These are phyloP conservation scores for Polydrusus cervinus DNA, from an alignment of 2,888 invertebrate genomes.

Conservation along the genomic window DNA sequence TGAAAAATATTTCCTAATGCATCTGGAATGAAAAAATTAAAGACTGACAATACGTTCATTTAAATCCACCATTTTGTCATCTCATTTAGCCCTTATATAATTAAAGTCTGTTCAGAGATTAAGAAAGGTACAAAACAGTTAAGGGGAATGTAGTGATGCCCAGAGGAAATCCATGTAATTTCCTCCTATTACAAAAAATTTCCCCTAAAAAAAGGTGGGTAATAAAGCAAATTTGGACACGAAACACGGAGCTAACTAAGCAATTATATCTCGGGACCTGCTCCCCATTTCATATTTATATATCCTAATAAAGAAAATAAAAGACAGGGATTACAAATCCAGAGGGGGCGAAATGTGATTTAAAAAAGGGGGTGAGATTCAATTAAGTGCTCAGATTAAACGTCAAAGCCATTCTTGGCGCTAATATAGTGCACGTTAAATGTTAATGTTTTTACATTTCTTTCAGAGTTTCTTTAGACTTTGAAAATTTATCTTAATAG, in stretches of 20 bases:
- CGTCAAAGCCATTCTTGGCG: constrained; percentile 67
- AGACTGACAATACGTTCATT: neutral
- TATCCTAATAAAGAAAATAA: constrained; percentile 69
- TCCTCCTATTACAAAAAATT: constrained; percentile 38
- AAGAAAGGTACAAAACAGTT: constrained; percentile 18
- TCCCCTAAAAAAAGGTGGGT: constrained; percentile 38
- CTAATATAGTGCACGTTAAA: constrained; percentile 63
- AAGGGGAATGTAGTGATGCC: constrained; percentile 37
- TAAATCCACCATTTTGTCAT: constrained; percentile 1
- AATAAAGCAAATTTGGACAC: constrained; percentile 60
- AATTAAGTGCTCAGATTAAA: constrained; percentile 70
- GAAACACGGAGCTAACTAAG: constrained; percentile 63
- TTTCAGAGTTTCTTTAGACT: neutral
- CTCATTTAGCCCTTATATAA: constrained; percentile 7
- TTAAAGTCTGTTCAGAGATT: constrained; percentile 22
- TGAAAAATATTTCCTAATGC: no score
- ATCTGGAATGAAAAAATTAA: no score
- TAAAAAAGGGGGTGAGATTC: constrained; percentile 65
- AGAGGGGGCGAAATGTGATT: constrained; percentile 61
- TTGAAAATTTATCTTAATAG: constrained; percentile 3
- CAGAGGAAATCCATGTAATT: constrained; percentile 52
- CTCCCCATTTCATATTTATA: constrained; percentile 67
- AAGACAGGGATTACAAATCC: constrained; percentile 67
- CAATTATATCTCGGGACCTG: constrained; percentile 62
- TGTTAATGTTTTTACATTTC: constrained; percentile 43